Conservation (phyloP, 1,140 invertebrate species). For the Brachionus manjavacas region DNA sequence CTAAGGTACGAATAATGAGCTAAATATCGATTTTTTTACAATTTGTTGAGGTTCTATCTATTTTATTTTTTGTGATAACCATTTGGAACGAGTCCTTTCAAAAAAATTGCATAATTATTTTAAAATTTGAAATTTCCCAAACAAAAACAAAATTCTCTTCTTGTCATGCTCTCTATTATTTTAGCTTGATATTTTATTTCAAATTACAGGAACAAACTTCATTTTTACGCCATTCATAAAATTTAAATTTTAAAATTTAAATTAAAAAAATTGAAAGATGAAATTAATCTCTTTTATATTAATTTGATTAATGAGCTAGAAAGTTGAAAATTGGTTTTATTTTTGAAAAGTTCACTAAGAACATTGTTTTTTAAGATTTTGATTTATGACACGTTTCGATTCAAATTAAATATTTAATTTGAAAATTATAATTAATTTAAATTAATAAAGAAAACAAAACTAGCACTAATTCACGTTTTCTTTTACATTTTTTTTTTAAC, state of each 20-base stretch:
- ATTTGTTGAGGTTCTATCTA: background rate
- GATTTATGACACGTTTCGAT: background rate
- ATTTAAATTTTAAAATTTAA: background rate
- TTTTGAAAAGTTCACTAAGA: too few relatives aligned
- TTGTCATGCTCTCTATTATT: background rate
- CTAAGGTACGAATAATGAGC: constrained; percentile 17
- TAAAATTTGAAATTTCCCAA: background rate
- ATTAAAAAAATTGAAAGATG: background rate
- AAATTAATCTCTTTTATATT: background rate
- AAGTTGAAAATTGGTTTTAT: background rate
- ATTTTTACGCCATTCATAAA: background rate
- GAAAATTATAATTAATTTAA: background rate
- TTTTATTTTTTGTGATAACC: background rate
- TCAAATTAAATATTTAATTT: background rate
- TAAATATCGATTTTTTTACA: background rate
- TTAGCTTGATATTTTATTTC: background rate
- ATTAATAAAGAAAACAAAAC: background rate
- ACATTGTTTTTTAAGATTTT: background rate
- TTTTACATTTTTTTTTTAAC: background rate
- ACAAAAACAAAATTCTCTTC: background rate
- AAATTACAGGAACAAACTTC: background rate
- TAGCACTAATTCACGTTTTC: background rate
- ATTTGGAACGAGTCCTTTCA: background rate
- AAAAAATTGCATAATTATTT: background rate
- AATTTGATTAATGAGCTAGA: background rate